phyloP scores from a whole-genome alignment of 2,888 invertebrate genomes.

The Meteorus colon region DNA sequence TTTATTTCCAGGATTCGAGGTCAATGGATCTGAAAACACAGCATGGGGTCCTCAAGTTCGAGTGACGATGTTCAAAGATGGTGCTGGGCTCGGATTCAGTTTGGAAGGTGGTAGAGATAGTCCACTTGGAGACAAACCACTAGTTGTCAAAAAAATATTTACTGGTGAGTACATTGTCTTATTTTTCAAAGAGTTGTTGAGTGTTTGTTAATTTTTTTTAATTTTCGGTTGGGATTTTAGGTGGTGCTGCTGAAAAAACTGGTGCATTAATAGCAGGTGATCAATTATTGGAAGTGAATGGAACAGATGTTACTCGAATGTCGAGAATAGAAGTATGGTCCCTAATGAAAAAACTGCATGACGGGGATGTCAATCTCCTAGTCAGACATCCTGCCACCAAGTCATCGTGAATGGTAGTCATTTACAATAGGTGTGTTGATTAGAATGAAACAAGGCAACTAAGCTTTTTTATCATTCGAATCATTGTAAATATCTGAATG shows the following conservation, averaged over 20 bases:
- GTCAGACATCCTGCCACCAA: slow-evolving; percentile 74
- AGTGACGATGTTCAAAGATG: slow-evolving; percentile 81
- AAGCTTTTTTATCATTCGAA: slow-evolving; percentile 21
- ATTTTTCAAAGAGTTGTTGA: background rate
- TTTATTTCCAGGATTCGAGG: slow-evolving; percentile 63
- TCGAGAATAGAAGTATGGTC: slow-evolving; percentile 97
- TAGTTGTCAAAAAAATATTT: slow-evolving; percentile 94
- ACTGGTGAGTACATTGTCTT: slow-evolving; percentile 80
- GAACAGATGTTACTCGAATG: slow-evolving; percentile 85
- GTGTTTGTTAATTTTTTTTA: background rate
- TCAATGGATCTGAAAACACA: slow-evolving; percentile 70
- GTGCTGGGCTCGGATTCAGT: slow-evolving; percentile 94
- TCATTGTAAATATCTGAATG: slow-evolving; percentile 17
- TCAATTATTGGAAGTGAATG: slow-evolving; percentile 89
- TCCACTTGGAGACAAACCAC: slow-evolving; percentile 89
- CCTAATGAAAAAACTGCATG: slow-evolving; percentile 90
- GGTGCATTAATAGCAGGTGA: slow-evolving; percentile 90
- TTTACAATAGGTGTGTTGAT: slow-evolving; percentile 45
- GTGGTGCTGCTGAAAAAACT: slow-evolving; percentile 91
- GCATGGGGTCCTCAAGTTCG: slow-evolving; percentile 76
- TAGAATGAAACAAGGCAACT: background rate
- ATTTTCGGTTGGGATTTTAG: slow-evolving; percentile 73
- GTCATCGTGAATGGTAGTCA: slow-evolving; percentile 68
- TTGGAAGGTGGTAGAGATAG: slow-evolving; percentile 95
- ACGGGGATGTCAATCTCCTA: slow-evolving; percentile 84